phyloP scores from a whole-genome alignment of 2,888 invertebrate genomes.

The Netelia virgata region DNA sequence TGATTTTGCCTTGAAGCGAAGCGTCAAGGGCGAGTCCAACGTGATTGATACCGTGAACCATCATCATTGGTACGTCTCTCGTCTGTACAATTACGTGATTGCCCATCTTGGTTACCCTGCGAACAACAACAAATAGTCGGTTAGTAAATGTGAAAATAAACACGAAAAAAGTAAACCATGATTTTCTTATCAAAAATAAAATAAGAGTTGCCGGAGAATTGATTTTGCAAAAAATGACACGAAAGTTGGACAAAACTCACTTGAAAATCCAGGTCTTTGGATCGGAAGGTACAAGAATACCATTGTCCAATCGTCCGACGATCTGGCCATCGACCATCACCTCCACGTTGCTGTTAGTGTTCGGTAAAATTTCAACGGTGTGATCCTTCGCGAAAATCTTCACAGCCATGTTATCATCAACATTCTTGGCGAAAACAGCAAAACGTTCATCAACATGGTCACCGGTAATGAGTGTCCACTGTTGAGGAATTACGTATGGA shows the following conservation, averaged over 20 bases:
- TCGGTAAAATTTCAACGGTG: constrained; percentile 72
- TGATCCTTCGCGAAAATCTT: constrained; percentile 68
- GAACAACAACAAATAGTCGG: constrained; percentile 13
- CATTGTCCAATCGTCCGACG: constrained; percentile 65
- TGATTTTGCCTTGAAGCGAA: constrained; percentile 70
- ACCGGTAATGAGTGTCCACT: constrained; percentile 82
- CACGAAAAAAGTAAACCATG: background rate
- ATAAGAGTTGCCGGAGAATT: background rate
- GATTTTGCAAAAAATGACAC: background rate
- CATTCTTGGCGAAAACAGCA: constrained; percentile 80
- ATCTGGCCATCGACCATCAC: constrained; percentile 71
- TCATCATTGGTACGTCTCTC: constrained; percentile 58
- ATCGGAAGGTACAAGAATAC: constrained; percentile 65
- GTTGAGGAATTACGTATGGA: constrained; percentile 70
- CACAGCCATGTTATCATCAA: constrained; percentile 73
- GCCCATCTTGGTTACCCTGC: constrained; percentile 70
- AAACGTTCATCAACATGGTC: constrained; percentile 76
- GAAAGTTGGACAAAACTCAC: constrained; percentile 35
- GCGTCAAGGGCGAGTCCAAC: constrained; percentile 68
- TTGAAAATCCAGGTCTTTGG: constrained; percentile 40
- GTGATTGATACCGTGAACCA: constrained; percentile 68
- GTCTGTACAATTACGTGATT: constrained; percentile 69
- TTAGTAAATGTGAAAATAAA: background rate
- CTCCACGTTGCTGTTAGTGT: constrained; percentile 20
- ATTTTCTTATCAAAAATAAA: constrained; percentile 8